These are phyloP conservation scores for Lagorchestes hirsutus DNA, from an alignment of 2,797 vertebrate species.

Conservation along the genomic window DNA sequence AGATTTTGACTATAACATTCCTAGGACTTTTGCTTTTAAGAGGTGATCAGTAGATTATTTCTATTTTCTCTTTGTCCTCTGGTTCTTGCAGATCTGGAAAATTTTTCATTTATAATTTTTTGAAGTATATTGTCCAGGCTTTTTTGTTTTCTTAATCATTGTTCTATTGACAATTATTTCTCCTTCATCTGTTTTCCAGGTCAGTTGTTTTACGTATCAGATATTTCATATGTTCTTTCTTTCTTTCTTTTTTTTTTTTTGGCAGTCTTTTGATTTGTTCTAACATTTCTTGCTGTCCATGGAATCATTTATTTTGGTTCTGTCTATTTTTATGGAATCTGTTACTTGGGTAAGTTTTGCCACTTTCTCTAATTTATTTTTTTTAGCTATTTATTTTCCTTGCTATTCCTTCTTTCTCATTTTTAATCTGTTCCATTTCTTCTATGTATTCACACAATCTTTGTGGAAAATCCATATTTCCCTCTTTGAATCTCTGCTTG, in stretches of 20 bases:
- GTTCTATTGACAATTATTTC: neutral
- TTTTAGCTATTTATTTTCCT: neutral
- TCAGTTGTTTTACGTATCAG: neutral
- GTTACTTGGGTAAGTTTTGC: neutral
- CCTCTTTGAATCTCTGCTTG: neutral
- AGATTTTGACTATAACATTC: neutral
- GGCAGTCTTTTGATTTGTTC: neutral
- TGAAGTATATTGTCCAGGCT: neutral
- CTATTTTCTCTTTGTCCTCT: neutral
- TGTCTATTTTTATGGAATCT: neutral
- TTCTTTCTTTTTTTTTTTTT: neutral
- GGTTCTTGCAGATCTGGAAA: neutral
- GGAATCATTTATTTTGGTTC: neutral
- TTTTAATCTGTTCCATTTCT: neutral
- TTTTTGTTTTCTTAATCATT: neutral
- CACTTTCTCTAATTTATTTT: neutral
- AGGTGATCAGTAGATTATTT: neutral
- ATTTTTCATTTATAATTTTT: neutral
- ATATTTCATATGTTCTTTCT: neutral
- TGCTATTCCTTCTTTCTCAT: too few species aligned
- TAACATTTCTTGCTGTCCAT: neutral
- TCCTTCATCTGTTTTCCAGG: neutral
- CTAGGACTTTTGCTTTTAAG: neutral
- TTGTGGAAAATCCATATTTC: neutral
- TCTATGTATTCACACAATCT: neutral